phyloP scores from a whole-genome alignment of 2,888 invertebrate species.

The Dugesia japonica region DNA sequence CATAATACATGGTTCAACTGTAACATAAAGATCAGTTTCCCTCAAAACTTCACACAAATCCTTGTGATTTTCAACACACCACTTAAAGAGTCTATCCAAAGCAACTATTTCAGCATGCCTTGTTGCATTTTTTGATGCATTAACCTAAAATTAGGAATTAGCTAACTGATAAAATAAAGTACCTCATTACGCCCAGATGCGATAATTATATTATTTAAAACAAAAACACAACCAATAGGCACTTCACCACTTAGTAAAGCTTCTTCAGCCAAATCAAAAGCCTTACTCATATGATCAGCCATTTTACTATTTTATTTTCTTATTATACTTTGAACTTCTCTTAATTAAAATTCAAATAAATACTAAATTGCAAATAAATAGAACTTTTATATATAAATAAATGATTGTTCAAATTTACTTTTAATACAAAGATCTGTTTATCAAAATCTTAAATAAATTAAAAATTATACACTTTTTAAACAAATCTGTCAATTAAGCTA shows the following conservation, averaged over 20 bases:
- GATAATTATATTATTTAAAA: conserved; percentile 56
- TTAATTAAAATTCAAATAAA: too few relatives aligned
- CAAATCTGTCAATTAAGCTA: too few relatives aligned
- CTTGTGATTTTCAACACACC: conserved; percentile 51
- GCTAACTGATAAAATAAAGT: neutral
- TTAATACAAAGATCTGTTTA: too few relatives aligned
- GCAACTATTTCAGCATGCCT: conserved; percentile 87
- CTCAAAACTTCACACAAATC: conserved; percentile 51
- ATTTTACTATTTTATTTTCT: too few relatives aligned
- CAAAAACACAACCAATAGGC: conserved; percentile 87
- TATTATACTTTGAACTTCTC: too few relatives aligned
- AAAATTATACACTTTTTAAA: too few relatives aligned
- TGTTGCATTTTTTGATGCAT: conserved; percentile 78
- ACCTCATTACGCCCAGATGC: conserved; percentile 73
- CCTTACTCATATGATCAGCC: conserved; percentile 23
- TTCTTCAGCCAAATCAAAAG: conserved; percentile 54
- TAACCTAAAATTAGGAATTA: conserved; percentile 45
- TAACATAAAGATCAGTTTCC: conserved; percentile 55
- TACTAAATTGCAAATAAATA: too few relatives aligned
- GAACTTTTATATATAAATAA: too few relatives aligned
- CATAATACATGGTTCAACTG: conserved; percentile 97
- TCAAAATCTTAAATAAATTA: too few relatives aligned
- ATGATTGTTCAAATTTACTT: too few relatives aligned
- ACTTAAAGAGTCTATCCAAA: conserved; percentile 58
- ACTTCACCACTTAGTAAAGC: conserved; percentile 71